Percentiles rank a stretch among this genome's conserved stretches.
Conservation (phyloP, 2,113 vertebrate genomes). For the Chunga burmeisteri region DNA sequence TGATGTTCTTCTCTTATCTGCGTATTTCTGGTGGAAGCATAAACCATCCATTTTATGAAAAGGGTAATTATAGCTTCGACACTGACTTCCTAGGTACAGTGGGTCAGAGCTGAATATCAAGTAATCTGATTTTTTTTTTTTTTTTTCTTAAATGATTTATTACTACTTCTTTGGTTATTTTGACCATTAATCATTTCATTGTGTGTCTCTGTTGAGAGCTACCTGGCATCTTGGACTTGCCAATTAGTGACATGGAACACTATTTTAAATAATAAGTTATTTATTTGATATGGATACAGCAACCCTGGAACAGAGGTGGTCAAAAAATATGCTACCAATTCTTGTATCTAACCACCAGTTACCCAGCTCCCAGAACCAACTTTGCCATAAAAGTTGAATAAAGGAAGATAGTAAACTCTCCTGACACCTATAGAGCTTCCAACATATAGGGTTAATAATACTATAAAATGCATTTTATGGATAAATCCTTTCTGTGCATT, state of each 20-base stretch:
- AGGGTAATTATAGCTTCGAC: neutral
- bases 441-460: neutral
- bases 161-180: neutral
- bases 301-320: neutral
- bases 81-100: neutral
- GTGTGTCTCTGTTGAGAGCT: neutral
- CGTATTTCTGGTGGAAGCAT: neutral
- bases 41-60: neutral
- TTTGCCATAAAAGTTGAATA: neutral
- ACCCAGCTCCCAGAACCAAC: neutral
- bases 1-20: neutral
- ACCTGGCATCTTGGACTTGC: neutral
- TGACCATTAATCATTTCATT: neutral
- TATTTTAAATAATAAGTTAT: neutral
- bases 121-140: neutral
- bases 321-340: neutral
- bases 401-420: neutral
- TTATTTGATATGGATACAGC: neutral
- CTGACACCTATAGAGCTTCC: neutral
- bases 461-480: neutral
- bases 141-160: neutral
- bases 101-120: neutral
- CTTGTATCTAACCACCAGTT: neutral
- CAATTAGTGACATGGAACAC: neutral
- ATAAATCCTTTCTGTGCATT: neutral